Evolutionary conservation across 2,113 vertebrate species (phyloP), one percentile per base, ranked within the genome.

Genomic region (Lepus timidus): DNA sequence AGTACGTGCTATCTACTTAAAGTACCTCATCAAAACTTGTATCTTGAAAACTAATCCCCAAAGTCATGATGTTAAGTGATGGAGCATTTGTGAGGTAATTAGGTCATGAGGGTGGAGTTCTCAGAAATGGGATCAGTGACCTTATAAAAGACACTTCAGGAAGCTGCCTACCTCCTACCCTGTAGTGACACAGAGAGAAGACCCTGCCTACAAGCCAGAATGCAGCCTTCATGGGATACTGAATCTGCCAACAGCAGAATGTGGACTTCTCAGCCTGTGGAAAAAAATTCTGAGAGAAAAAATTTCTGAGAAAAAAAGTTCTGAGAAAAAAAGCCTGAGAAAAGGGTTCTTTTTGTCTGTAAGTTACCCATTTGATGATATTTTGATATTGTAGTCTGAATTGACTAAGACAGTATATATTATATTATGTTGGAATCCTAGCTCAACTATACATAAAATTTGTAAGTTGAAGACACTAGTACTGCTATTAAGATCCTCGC

Each of bases 31-130:
- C 1, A 9, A 27, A 49, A 75, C 29, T 49, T 25, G 27, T 75
- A 36, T 49, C 39, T 27, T 49, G 39, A 75, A 75, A 75, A 75
- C 73, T 75, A 27, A 44, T 74, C 9, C 2, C 25, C 25, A 55
- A 4, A 65, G 10, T 82, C 22, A 52, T 65, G 9, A 9, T 27
- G 27, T 39, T 31, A 25, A 20, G 51, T 44, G 2, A 9, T 81
- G 55, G 49, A 3, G 6, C 10, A 14, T 81, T 82, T n/a, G 44
- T 25, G 9, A 78, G 7, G 19, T 55, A 44, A 87, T n/a, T 44
- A 36, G 6, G 9, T 55, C 19, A 36, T 3, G 19, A 31, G 11
- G 3, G n/a, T 25, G 14, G 9, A 25, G 3, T 3, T 17, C 1
- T 25, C 73, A 71, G 29, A 29, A 36, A 31, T 22, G 23, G 16